Evolutionary conservation across 2,113 vertebrate genomes (phyloP), one percentile per base, ranked within the genome.

Genomic region (Pangasianodon gigas): DNA sequence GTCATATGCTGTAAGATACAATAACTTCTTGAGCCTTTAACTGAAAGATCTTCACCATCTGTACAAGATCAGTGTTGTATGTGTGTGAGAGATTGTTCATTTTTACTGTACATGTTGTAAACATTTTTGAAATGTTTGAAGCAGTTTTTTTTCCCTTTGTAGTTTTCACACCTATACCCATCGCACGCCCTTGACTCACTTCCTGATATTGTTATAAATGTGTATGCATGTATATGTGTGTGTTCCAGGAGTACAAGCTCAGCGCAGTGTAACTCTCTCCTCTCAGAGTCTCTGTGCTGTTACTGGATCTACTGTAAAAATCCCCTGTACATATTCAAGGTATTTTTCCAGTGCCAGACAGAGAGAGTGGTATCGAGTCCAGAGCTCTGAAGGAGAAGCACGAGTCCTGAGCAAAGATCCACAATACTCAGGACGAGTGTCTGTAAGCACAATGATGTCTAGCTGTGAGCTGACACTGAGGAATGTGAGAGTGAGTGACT

Each of bases 231-330:
- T 60, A 48, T 75, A 37, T 87, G 86, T 87, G 74, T 88, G 75
- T 81, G 44, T 87, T 79, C 0, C 71, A 87, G 86, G 69, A 5
- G 26, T 79, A 60, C 71, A 62, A 71, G 71, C 71, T 60, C 24
- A 32, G 37, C 0, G 0, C 52, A 62, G 71, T 46, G 37, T 77
- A n/a, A 60, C 58, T 7, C 4, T 82, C 6, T 67, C 26, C 58
- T 52, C 60, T 54, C 77, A 41, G 46, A 82, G 87, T 7, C 10
- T 88, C 58, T 88, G 87, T 82, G 60, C 21, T 82, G 46, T 88
- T 88, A 52, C n/a, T 88, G 77, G 77, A 82, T 82, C 87, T 14
- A 82, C 46, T 67, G 87, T 88, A 88, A 54, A 52, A 67, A 88
- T 88, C 19, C 46, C 87, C 60, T 82, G 87, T 37, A 26, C 13